Evolutionary conservation across 2,888 invertebrate species (phyloP).

Genomic region (Steinernema carpocapsae): DNA sequence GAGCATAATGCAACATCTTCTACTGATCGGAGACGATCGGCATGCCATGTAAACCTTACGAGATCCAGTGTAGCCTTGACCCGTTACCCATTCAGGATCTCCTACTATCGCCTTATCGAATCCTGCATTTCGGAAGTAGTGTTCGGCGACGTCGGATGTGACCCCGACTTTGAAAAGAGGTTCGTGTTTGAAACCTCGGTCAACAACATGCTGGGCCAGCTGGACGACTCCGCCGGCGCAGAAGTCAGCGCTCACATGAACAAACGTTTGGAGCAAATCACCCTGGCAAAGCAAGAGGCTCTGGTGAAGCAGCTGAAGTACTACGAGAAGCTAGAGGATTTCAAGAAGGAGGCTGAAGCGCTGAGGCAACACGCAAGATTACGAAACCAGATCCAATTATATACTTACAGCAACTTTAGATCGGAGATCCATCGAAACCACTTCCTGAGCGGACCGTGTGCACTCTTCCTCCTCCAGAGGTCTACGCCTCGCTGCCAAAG

Average conservation of each 20-base stretch:
- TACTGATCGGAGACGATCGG: conserved; percentile 51
- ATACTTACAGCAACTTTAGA: conserved; percentile 41
- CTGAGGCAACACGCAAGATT: conserved; percentile 69
- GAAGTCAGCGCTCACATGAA: conserved; percentile 75
- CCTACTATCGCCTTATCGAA: conserved; percentile 58
- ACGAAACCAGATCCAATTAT: not conserved
- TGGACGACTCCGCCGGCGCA: conserved; percentile 1
- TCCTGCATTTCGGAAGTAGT: conserved; percentile 53
- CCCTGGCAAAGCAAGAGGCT: conserved; percentile 88
- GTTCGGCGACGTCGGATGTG: conserved; percentile 50
- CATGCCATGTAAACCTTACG: conserved; percentile 43
- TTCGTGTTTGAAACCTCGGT: conserved; percentile 53
- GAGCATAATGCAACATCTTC: conserved; percentile 52
- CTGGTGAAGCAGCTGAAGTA: conserved; percentile 86
- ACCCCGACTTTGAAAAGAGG: conserved; percentile 48
- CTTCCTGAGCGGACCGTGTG: conserved; percentile 51
- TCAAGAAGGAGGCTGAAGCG: conserved; percentile 71
- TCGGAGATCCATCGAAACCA: conserved; percentile 49
- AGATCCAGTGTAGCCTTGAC: not conserved
- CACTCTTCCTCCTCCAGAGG: conserved; percentile 42
- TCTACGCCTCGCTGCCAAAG: not conserved
- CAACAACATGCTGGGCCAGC: conserved; percentile 50
- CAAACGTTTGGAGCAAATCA: conserved; percentile 85
- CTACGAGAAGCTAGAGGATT: conserved; percentile 77
- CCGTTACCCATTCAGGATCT: conserved; percentile 48